These are phyloP conservation scores for Pseudomyrmex cubaensis DNA, from an alignment of 1,140 invertebrate genomes.

Conservation along the genomic window DNA sequence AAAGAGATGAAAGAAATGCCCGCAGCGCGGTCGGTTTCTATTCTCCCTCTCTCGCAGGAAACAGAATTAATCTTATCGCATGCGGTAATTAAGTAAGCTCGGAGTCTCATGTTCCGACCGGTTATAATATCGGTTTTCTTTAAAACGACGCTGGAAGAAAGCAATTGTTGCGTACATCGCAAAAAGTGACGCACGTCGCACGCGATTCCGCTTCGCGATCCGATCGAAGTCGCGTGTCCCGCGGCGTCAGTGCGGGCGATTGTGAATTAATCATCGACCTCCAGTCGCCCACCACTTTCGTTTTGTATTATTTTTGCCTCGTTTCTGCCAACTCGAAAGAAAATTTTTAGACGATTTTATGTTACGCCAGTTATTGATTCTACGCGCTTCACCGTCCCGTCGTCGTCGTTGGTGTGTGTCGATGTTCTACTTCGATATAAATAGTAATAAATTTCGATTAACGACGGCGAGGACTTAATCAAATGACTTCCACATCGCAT, in stretches of 20 bases:
- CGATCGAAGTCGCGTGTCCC: not conserved
- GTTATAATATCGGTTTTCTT: not conserved
- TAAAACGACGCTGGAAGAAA: too few relatives aligned
- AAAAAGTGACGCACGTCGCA: not conserved
- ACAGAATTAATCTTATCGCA: conserved; percentile 65
- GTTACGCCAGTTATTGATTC: conserved; percentile 27
- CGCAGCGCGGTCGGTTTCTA: too few relatives aligned
- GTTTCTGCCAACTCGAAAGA: not conserved
- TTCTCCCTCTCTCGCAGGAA: conserved; percentile 3
- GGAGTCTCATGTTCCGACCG: not conserved
- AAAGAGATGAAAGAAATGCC: conserved; percentile 28
- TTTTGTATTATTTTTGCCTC: conserved; percentile 16
- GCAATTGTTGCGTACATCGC: too few relatives aligned
- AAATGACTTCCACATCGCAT: not conserved
- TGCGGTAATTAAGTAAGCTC: conserved; percentile 2
- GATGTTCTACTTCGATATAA: conserved; percentile 53
- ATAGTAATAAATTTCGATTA: conserved; percentile 28
- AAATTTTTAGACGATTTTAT: conserved; percentile 48
- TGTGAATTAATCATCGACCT: conserved; percentile 18
- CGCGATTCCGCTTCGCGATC: not conserved
- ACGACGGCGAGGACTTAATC: conserved; percentile 21
- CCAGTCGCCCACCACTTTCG: not conserved
- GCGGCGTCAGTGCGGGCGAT: not conserved
- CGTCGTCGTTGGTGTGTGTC: not conserved
- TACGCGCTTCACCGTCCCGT: conserved; percentile 3